Evolutionary conservation across 2,113 vertebrate genomes (phyloP).

Genomic region (Engystomops pustulosus): DNA sequence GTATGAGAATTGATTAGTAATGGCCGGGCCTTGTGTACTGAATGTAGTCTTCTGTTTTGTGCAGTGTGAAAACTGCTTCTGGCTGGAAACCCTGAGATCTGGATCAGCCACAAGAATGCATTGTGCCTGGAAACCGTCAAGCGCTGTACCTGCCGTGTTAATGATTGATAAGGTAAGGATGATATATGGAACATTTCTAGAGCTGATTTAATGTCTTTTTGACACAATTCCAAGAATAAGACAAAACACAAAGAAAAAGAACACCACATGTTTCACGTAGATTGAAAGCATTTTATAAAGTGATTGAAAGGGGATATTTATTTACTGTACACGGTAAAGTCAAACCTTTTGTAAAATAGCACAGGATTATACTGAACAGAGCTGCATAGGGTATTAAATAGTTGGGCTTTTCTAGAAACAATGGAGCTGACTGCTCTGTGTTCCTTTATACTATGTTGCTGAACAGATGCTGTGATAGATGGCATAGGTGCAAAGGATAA

Average conservation of each 20-base stretch:
- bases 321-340: neutral
- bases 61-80: neutral
- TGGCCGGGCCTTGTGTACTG: neutral
- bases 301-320: neutral
- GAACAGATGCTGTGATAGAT: too few relatives aligned
- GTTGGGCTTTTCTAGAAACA: too few relatives aligned
- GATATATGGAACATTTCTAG: neutral
- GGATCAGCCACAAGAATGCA: neutral
- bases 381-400: too few relatives aligned
- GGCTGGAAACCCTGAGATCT: neutral
- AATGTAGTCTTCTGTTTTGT: neutral
- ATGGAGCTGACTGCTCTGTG: too few relatives aligned
- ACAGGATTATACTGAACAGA: neutral
- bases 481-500: too few relatives aligned
- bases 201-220: neutral
- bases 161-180: neutral
- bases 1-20: neutral
- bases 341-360: too few relatives aligned
- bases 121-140: conserved; percentile 10
- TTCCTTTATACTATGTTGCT: too few relatives aligned
- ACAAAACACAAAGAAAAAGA: neutral
- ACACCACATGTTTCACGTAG: too few relatives aligned
- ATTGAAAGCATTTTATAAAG: neutral
- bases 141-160: conserved; percentile 6
- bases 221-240: neutral